Percentiles rank a stretch among this genome's conserved stretches.
Conservation (phyloP, 2,113 vertebrate genomes). For the Ptilonorhynchus violaceus region DNA sequence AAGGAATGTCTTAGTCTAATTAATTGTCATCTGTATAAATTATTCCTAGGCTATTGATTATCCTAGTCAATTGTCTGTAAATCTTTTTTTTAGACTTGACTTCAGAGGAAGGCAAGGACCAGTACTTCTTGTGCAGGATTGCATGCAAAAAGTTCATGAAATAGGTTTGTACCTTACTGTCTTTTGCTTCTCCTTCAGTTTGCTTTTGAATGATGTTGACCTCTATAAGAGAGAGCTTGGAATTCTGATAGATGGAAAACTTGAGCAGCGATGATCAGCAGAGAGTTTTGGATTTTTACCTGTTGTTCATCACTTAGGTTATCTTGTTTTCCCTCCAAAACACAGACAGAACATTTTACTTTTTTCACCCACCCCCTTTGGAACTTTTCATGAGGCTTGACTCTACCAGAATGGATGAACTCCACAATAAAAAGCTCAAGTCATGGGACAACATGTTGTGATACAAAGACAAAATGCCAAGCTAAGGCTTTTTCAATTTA, state of each 20-base stretch:
- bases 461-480: slow-evolving; percentile 15
- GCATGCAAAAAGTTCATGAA: not conserved
- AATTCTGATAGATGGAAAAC: not conserved
- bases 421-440: not conserved
- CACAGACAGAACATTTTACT: accelerated
- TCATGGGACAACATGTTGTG: not conserved
- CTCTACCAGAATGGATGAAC: not conserved
- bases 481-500: not conserved
- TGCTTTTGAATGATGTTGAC: not conserved
- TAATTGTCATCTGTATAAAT: not conserved
- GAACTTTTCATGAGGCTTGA: not conserved
- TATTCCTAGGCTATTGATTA: not conserved
- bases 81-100: not conserved
- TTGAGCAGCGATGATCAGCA: not conserved
- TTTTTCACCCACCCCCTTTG: not conserved
- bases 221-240: not conserved
- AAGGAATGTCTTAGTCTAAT: not conserved
- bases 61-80: not conserved
- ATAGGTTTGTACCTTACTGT: not conserved
- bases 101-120: not conserved
- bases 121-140: not conserved
- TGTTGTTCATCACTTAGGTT: not conserved
- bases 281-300: not conserved
- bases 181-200: not conserved
- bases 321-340: not conserved